A percentile compares a stretch with the other conserved stretches of the same genome.
These are phyloP conservation scores for Gonatopus flavifemur DNA, from an alignment of 1,140 invertebrate species.

Conservation along the genomic window DNA sequence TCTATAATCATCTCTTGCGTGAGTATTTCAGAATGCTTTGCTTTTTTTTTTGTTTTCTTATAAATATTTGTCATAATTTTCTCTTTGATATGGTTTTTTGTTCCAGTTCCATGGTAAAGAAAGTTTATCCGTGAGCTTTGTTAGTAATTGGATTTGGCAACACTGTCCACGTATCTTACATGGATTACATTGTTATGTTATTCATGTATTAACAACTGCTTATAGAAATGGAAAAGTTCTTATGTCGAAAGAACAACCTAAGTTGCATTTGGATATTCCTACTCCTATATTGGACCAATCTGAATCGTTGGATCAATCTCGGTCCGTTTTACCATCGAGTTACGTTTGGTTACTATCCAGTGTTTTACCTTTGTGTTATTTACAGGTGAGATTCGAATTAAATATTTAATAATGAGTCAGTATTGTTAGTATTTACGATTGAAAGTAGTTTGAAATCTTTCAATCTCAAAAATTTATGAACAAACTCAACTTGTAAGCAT, in stretches of 20 bases:
- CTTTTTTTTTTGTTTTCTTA: background rate
- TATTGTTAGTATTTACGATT: background rate
- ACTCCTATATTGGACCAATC: slow-evolving; percentile 74
- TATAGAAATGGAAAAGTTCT: slow-evolving; percentile 67
- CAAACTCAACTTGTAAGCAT: too few relatives aligned
- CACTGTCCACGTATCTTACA: slow-evolving; percentile 74
- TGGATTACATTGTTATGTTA: slow-evolving; percentile 75
- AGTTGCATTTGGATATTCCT: slow-evolving; percentile 64
- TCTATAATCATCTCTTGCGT: slow-evolving; percentile 72
- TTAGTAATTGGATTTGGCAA: slow-evolving; percentile 77
- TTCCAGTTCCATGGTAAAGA: slow-evolving; percentile 75
- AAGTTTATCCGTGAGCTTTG: slow-evolving; percentile 70
- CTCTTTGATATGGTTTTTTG: too few relatives aligned
- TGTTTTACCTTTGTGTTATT: slow-evolving; percentile 71
- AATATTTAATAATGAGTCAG: background rate
- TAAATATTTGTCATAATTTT: slow-evolving; percentile 8
- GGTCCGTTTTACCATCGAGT: slow-evolving; percentile 62
- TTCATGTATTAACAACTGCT: slow-evolving; percentile 76
- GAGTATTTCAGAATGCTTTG: slow-evolving; percentile 29
- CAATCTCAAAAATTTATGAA: too few relatives aligned
- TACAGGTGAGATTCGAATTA: slow-evolving; percentile 44
- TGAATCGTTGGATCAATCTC: slow-evolving; percentile 50
- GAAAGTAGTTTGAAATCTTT: too few relatives aligned
- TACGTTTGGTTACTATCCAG: slow-evolving; percentile 79
- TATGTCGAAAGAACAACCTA: slow-evolving; percentile 46